Conservation (phyloP, 2,888 invertebrate species). For the Drosophila lacicola region DNA sequence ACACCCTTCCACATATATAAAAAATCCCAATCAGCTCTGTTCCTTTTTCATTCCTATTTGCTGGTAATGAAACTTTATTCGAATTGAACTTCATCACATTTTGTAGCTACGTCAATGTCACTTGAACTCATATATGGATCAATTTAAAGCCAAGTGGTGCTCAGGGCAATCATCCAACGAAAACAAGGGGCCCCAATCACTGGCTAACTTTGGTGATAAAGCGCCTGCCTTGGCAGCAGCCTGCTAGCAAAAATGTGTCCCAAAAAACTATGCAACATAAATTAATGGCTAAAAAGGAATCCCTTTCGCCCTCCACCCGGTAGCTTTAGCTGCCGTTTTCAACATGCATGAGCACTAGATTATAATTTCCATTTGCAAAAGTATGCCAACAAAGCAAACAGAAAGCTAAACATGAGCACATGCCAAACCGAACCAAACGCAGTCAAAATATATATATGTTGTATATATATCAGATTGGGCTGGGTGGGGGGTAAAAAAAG, state of each 20-base stretch:
- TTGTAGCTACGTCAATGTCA: conserved; percentile 8
- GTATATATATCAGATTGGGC: conserved; percentile 16
- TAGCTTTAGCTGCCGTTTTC: conserved; percentile 28
- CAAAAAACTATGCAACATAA: conserved; percentile 60
- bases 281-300: conserved; percentile 67
- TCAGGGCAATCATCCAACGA: conserved; percentile 25
- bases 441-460: conserved; percentile 44
- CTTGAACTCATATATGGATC: conserved; percentile 14
- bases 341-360: conserved; percentile 70
- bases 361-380: conserved; percentile 77
- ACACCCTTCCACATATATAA: no score
- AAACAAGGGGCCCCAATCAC: conserved; percentile 33
- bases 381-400: conserved; percentile 75
- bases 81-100: background rate
- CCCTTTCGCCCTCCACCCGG: background rate
- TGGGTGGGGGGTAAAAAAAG: conserved; percentile 15
- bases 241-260: conserved; percentile 51
- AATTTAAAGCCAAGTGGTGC: conserved; percentile 32
- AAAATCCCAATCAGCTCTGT: background rate
- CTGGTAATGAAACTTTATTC: background rate
- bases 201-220: conserved; percentile 35
- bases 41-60: background rate
- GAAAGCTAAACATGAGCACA: conserved; percentile 69
- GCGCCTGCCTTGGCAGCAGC: conserved; percentile 7
- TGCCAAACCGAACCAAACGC: conserved; percentile 58